phyloP scores from a whole-genome alignment of 2,113 vertebrate species.

The Anthoscopus minutus region DNA sequence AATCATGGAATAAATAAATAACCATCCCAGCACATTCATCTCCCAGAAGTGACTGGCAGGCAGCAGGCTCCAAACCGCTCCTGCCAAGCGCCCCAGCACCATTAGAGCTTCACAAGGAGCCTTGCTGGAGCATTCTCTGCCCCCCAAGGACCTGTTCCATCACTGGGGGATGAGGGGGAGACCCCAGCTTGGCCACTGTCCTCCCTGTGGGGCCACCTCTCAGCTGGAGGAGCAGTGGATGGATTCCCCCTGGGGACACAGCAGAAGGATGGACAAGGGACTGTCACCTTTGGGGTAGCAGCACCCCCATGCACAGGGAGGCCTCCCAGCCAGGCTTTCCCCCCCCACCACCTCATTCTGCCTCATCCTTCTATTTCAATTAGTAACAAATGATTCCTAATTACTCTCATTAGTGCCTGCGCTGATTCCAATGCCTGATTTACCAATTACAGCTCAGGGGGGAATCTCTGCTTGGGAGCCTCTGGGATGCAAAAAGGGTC shows the following conservation, averaged over 20 bases:
- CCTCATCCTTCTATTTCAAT: constrained; percentile 62
- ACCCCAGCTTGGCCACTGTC: accelerated
- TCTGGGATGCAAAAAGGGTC: constrained; percentile 1
- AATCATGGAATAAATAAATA: not conserved
- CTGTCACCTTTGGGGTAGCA: not conserved
- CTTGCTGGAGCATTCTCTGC: not conserved
- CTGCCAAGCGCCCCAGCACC: not conserved
- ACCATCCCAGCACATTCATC: not conserved
- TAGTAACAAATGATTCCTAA: constrained; percentile 68
- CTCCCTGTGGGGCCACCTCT: not conserved
- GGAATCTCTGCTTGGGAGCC: constrained; percentile 24
- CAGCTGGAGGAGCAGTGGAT: not conserved
- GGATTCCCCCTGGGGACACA: not conserved
- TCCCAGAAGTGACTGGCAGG: not conserved
- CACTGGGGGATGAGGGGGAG: not conserved
- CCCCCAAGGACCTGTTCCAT: not conserved
- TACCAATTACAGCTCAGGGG: constrained; percentile 59
- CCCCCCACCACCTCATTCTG: not conserved
- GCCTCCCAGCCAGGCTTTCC: not conserved
- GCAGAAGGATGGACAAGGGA: not conserved
- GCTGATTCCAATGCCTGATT: constrained; percentile 65
- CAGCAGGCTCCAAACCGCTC: not conserved
- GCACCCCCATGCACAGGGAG: not conserved
- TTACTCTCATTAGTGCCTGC: constrained; percentile 63
- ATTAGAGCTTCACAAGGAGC: not conserved